A percentile compares a stretch with the other conserved stretches of the same genome.
Conservation (phyloP, 2,888 invertebrate genomes). For the Osmoderma eremita region DNA sequence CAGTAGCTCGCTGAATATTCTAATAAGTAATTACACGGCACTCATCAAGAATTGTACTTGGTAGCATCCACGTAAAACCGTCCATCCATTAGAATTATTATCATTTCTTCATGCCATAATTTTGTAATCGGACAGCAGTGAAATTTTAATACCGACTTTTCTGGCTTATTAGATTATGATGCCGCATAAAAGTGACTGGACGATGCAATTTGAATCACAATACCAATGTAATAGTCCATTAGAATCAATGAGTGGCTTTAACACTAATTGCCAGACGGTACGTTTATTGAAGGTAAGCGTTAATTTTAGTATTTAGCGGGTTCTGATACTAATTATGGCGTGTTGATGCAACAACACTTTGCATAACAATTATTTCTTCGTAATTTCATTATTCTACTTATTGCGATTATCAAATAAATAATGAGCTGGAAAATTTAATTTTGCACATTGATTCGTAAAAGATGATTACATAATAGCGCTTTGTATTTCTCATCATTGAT, state of each 20-base stretch:
- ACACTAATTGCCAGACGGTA: background rate
- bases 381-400: no score
- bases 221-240: slow-evolving; percentile 15
- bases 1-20: slow-evolving; percentile 15
- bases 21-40: slow-evolving; percentile 18
- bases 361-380: slow-evolving; percentile 50
- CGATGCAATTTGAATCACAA: slow-evolving; percentile 14
- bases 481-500: no score
- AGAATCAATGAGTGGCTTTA: slow-evolving; percentile 18
- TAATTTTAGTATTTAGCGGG: background rate
- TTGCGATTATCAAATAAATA: no score
- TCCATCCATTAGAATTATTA: slow-evolving; percentile 11
- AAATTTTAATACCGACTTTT: slow-evolving; percentile 29
- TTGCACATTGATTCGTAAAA: no score
- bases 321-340: slow-evolving; percentile 2
- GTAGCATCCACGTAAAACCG: slow-evolving; percentile 18
- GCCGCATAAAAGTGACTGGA: background rate
- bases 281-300: slow-evolving; percentile 8
- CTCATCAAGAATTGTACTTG: slow-evolving; percentile 10
- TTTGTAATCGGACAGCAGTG: slow-evolving; percentile 8
- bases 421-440: no score
- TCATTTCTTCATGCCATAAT: slow-evolving; percentile 18
- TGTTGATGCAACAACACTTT: background rate
- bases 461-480: no score
- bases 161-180: slow-evolving; percentile 7